A percentile compares a stretch with the other conserved stretches of the same genome.
phyloP scores from a whole-genome alignment of 1,140 invertebrate species.

The Mercenaria mercenaria region DNA sequence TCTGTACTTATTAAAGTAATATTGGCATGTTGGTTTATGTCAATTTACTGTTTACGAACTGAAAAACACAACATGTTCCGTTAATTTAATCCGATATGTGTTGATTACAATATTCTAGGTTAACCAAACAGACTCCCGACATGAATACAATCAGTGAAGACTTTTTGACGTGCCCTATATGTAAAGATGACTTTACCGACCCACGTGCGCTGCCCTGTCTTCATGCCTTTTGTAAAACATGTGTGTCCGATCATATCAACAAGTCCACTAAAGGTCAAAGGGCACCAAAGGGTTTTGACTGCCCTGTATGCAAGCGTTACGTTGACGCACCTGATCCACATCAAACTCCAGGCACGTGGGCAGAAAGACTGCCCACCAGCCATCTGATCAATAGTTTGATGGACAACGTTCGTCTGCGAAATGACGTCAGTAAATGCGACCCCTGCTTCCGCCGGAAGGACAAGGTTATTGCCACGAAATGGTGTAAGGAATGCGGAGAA shows the following conservation, averaged over 20 bases:
- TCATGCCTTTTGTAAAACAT: slow-evolving; percentile 86
- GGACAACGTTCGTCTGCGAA: slow-evolving; percentile 66
- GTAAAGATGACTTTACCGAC: slow-evolving; percentile 76
- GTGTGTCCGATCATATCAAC: slow-evolving; percentile 90
- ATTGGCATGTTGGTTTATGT: no score
- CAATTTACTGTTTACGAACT: no score
- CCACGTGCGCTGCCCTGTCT: slow-evolving; percentile 79
- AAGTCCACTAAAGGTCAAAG: slow-evolving; percentile 50
- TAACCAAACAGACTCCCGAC: no score
- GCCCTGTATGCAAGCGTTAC: slow-evolving; percentile 71
- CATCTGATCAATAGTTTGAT: slow-evolving; percentile 73
- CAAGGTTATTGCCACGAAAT: slow-evolving; percentile 57
- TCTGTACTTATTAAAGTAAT: no score
- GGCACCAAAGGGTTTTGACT: slow-evolving; percentile 64
- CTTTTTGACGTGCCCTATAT: slow-evolving; percentile 79
- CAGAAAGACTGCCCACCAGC: slow-evolving; percentile 70
- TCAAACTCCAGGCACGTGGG: slow-evolving; percentile 59
- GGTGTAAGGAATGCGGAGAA: slow-evolving; percentile 71
- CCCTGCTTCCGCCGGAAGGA: slow-evolving; percentile 67
- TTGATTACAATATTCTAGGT: no score
- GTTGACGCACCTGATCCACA: slow-evolving; percentile 60
- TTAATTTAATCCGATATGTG: no score
- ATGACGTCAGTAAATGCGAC: slow-evolving; percentile 69
- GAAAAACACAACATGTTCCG: no score
- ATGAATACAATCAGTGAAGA: slow-evolving; percentile 68